These are phyloP conservation scores for Riptortus pedestris DNA, from an alignment of 1,140 invertebrate genomes.

Conservation along the genomic window DNA sequence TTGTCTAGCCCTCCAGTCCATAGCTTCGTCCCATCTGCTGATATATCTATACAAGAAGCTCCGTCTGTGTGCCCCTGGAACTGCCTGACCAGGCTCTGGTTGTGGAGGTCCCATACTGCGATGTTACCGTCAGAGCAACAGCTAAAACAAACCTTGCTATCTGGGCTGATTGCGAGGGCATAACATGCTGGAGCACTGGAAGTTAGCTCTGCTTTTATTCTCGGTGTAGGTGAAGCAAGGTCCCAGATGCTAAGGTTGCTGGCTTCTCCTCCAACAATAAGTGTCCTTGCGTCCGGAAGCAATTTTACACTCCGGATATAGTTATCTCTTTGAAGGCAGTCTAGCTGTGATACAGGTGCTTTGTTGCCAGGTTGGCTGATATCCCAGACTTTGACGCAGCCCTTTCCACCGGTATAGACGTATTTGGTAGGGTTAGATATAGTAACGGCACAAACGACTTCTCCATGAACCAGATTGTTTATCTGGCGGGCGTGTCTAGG, in stretches of 20 bases:
- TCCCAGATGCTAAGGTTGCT: conserved; percentile 88
- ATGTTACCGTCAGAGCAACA: conserved; percentile 96
- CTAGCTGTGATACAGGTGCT: conserved; percentile 66
- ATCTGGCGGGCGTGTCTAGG: conserved; percentile 66
- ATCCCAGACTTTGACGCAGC: conserved; percentile 80
- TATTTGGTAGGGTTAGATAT: conserved; percentile 74
- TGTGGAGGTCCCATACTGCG: conserved; percentile 92
- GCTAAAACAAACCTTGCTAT: conserved; percentile 88
- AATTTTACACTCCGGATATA: conserved; percentile 87
- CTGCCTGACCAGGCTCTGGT: conserved; percentile 82
- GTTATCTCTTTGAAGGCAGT: conserved; percentile 77
- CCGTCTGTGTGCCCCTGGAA: conserved; percentile 93
- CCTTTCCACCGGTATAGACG: conserved; percentile 76
- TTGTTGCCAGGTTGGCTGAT: conserved; percentile 63
- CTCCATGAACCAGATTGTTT: conserved; percentile 67
- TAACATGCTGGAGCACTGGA: conserved; percentile 91
- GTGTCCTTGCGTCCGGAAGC: conserved; percentile 72
- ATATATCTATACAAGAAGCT: conserved; percentile 93
- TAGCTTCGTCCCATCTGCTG: conserved; percentile 83
- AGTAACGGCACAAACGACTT: conserved; percentile 80
- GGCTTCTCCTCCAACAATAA: conserved; percentile 88
- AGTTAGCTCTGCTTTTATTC: conserved; percentile 85
- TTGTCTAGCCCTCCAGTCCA: conserved; percentile 97
- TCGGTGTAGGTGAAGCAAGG: conserved; percentile 68
- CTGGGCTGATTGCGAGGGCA: conserved; percentile 77